These are phyloP conservation scores for Eilema griseolum DNA, from an alignment of 2,888 invertebrate species.

Conservation along the genomic window DNA sequence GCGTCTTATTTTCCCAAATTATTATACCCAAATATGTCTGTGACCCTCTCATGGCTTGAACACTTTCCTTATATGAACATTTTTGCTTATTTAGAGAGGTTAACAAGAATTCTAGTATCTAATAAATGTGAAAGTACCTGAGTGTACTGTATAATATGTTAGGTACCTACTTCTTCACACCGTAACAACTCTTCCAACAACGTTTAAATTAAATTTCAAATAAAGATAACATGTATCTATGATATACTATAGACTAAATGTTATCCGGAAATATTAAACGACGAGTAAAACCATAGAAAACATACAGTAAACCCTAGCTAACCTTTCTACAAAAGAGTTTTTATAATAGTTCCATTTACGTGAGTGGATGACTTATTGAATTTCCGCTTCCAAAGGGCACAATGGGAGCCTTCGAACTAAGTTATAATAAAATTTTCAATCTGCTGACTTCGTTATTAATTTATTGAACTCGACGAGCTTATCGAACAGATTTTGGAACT, in stretches of 20 bases:
- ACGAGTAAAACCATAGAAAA: not conserved
- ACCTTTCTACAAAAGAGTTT: not conserved
- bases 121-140: not conserved
- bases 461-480: constrained; percentile 3
- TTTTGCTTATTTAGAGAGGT: not conserved
- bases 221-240: too few relatives aligned
- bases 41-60: not conserved
- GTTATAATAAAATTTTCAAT: constrained; percentile 17
- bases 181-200: not conserved
- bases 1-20: too few relatives aligned
- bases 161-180: not conserved
- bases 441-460: constrained; percentile 8
- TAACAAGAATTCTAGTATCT: not conserved
- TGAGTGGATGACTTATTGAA: not conserved
- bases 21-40: too few relatives aligned
- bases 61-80: not conserved
- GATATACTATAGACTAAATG: not conserved
- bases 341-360: not conserved
- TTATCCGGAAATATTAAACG: not conserved
- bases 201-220: too few relatives aligned
- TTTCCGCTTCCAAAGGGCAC: constrained; percentile 6
- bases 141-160: too few relatives aligned
- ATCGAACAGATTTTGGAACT: not conserved
- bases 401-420: not conserved
- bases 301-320: not conserved